Base-by-base conservation (phyloP, 2,888 invertebrate species). In the Sabatieria punctata region DNA sequence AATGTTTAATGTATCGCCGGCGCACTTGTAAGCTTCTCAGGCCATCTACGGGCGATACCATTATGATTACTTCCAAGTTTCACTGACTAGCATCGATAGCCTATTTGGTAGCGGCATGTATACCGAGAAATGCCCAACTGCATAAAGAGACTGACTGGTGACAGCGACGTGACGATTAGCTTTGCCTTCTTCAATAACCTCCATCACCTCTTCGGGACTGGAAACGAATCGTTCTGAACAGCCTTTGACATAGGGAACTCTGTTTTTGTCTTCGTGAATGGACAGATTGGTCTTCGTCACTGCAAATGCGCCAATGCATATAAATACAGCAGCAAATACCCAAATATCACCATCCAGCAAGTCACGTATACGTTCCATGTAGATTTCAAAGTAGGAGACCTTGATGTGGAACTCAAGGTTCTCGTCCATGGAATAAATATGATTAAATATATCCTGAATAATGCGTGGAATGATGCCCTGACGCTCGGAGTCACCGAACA, bases 351-450 rank as follows among this genome's bases (percentile, higher is more conserved):
- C 85, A 73, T 97, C 95, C 57, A 97, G 73, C 60, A 97, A 76
- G 77, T 97, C 97, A 67, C 93, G 77, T 69, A 95, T 95, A 77
- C 95, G 93, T 72, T 95, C 95, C 86, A 95, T 85, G 70, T 95
- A 95, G 65, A 93, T 99, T 78, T 99, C 97, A 76, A 89, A 99
- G 74, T 99, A 99, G 52, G 97, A 97, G 52, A 97, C 69, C 70
- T 99, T 97, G 65, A 99, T 95, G 73, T 97, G 95, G 71, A 99
- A 97, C 72, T 97, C 95, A 63, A 97, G 76, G 73, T 95, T 91
- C 72, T 93, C 89, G 72, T 97, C 95, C 95, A 99, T 95, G 57
- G 83, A 85, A 72, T 95, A 97, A 67, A 99, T 99, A 74, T 97
- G 95, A 73, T 89, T 89, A 74, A 99, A 99, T 65, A 99, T 97